Percentiles rank a stretch among this genome's conserved stretches.
phyloP scores from a whole-genome alignment of 2,797 vertebrate genomes.

The Typhlichthys eigenmanni region DNA sequence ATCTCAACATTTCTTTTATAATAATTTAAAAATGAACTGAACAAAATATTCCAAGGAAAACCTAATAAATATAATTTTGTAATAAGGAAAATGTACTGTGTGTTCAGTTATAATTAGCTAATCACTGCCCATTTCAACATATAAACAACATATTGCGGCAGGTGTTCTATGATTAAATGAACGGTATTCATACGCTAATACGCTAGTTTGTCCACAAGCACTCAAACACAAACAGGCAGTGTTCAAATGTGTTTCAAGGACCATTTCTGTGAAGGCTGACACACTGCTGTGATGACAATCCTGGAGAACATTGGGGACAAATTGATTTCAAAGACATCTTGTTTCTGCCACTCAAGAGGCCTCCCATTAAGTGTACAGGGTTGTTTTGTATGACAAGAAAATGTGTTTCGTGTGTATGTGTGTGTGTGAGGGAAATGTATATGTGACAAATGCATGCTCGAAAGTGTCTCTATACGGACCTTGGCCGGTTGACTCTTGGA shows the following conservation, averaged over 20 bases:
- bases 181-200: conserved; percentile 29
- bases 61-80: no score
- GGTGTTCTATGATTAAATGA: background rate
- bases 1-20: no score
- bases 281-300: background rate
- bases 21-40: no score
- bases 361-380: conserved; percentile 27
- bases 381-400: conserved; percentile 21
- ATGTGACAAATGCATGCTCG: conserved; percentile 32
- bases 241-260: conserved; percentile 31
- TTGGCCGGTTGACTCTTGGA: conserved; percentile 54
- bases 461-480: conserved; percentile 24
- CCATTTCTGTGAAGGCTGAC: conserved; percentile 2
- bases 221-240: conserved; percentile 56
- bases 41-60: no score
- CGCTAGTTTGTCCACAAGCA: conserved; percentile 31
- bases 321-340: conserved; percentile 30
- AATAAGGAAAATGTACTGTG: no score
- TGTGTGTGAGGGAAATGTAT: conserved; percentile 4
- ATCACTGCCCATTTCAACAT: no score
- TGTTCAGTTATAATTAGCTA: no score
- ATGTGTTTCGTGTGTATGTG: background rate
- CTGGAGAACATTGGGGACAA: conserved; percentile 11
- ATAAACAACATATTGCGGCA: no score
- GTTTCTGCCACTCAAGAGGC: conserved; percentile 37